These are phyloP conservation scores for Benthosema pterotum DNA, from an alignment of 2,797 vertebrate species.

Conservation along the genomic window DNA sequence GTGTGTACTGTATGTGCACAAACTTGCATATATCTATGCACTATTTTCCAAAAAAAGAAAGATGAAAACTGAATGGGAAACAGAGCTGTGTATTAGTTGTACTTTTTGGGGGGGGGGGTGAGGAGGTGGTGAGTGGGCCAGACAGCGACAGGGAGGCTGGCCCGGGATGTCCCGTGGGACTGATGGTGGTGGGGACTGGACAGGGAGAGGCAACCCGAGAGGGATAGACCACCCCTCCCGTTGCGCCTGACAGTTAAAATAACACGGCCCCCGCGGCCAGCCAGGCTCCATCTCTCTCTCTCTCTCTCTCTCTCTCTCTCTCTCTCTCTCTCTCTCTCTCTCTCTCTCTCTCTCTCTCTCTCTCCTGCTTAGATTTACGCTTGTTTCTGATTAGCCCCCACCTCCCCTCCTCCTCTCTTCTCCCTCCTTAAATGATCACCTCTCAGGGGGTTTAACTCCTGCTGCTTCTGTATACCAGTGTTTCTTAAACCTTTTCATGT, in stretches of 20 bases:
- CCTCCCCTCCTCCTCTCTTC: slow-evolving; percentile 7
- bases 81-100: too few relatives aligned
- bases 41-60: too few relatives aligned
- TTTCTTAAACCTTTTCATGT: not conserved
- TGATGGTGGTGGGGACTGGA: slow-evolving; percentile 54
- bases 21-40: too few relatives aligned
- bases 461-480: slow-evolving; percentile 15
- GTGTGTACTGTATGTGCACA: too few relatives aligned
- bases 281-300: slow-evolving; percentile 60
- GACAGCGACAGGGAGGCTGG: slow-evolving; percentile 72
- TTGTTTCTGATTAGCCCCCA: slow-evolving; percentile 45
- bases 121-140: too few relatives aligned
- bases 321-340: too few relatives aligned
- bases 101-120: slow-evolving; percentile 62
- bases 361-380: slow-evolving; percentile 62
- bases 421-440: slow-evolving; percentile 3
- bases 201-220: slow-evolving; percentile 62
- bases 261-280: slow-evolving; percentile 68
- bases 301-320: not conserved
- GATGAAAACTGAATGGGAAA: too few relatives aligned
- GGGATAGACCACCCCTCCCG: slow-evolving; percentile 42
- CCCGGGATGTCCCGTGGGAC: slow-evolving; percentile 66
- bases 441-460: not conserved
- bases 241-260: slow-evolving; percentile 69
- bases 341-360: too few relatives aligned